A percentile compares a stretch with the other conserved stretches of the same genome.
Conservation (phyloP, 2,888 invertebrate species). For the Gonocerus acuteangulatus region DNA sequence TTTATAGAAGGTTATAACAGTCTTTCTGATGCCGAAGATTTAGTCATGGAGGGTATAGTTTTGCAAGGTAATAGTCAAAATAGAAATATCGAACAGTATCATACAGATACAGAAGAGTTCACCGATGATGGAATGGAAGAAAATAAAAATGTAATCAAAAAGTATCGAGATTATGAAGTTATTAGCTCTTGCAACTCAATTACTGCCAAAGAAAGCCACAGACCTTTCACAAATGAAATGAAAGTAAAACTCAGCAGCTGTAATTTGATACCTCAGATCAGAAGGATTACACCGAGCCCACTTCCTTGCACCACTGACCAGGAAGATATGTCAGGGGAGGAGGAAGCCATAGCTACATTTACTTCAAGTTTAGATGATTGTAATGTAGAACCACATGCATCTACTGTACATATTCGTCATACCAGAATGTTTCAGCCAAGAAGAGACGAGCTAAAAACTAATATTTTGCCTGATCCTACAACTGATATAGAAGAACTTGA, state of each 20-base stretch:
- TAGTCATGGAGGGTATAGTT: conserved; percentile 30
- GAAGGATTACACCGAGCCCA: conserved; percentile 32
- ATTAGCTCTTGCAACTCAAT: conserved; percentile 37
- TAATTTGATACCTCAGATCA: conserved; percentile 30
- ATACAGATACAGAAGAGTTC: conserved; percentile 46
- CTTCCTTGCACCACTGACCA: conserved; percentile 33
- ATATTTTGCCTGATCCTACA: conserved; percentile 44
- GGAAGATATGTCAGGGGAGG: conserved; percentile 40
- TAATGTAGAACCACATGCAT: conserved; percentile 41
- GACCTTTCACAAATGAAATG: conserved; percentile 27
- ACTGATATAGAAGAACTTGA: conserved; percentile 51
- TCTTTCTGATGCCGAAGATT: conserved; percentile 46
- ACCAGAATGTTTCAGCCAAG: conserved; percentile 47
- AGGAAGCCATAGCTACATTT: conserved; percentile 45
- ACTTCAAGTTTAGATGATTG: not conserved
- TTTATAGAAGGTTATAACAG: conserved; percentile 30
- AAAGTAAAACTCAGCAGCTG: conserved; percentile 12
- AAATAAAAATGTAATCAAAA: conserved; percentile 22
- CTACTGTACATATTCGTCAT: conserved; percentile 46
- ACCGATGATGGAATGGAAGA: conserved; percentile 43
- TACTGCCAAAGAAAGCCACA: conserved; percentile 41
- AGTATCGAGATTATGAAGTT: conserved; percentile 10
- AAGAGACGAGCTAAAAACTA: conserved; percentile 49
- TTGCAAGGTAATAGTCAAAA: conserved; percentile 11
- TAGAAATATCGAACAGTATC: conserved; percentile 1